Conservation (phyloP, 2,888 invertebrate genomes). For the Drosophila falleni region DNA sequence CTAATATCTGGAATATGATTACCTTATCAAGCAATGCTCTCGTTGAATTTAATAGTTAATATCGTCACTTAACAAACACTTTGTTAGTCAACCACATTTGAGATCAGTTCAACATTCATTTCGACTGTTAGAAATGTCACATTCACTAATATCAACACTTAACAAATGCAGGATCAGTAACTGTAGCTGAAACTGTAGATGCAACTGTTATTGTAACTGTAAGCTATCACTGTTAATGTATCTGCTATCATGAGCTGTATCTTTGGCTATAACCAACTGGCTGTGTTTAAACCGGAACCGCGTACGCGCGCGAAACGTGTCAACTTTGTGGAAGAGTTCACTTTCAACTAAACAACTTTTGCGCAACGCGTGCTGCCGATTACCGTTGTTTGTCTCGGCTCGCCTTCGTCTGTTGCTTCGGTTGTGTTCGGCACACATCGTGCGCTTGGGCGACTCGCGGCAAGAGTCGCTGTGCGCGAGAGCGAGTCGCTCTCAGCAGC, state of each 20-base stretch:
- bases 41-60: neutral
- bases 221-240: constrained; percentile 1
- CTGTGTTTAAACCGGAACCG: constrained; percentile 35
- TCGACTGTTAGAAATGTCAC: constrained; percentile 2
- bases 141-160: constrained; percentile 6
- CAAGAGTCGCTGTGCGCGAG: constrained; percentile 19
- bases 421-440: constrained; percentile 35
- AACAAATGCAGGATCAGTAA: neutral
- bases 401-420: constrained; percentile 32
- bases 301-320: constrained; percentile 83
- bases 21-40: constrained; percentile 28
- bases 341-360: constrained; percentile 85
- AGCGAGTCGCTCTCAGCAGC: constrained; percentile 33
- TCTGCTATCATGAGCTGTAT: constrained; percentile 13
- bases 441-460: constrained; percentile 11
- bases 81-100: constrained; percentile 2
- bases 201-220: neutral
- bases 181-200: constrained; percentile 1
- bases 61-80: constrained; percentile 18
- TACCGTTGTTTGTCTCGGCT: constrained; percentile 38
- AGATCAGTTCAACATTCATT: neutral
- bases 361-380: constrained; percentile 63
- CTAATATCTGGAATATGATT: constrained; percentile 17
- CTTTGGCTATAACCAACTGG: constrained; percentile 13
- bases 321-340: constrained; percentile 84